Evolutionary conservation across 2,888 invertebrate species (phyloP), one percentile per base, ranked within the genome.

Genomic region (Aproaerema taeniolella): DNA sequence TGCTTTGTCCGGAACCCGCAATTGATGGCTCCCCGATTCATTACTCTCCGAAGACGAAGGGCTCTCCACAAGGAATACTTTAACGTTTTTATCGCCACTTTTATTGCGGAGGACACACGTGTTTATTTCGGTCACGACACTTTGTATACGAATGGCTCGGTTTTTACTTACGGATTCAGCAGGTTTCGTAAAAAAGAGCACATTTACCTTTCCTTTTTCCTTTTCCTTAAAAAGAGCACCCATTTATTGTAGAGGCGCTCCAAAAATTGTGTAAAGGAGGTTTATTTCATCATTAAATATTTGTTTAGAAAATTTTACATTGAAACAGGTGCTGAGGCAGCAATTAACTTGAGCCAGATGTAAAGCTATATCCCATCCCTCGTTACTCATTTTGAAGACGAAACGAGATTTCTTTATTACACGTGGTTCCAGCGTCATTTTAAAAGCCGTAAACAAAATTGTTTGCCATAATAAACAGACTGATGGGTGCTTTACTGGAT

Each of bases 11-110:
- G 47, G 58, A n/a, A 50, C 28, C 67, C 67, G 55, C 66, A 65
- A 72, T 73, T 67, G 71, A 72, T 72, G 67, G 57, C 67, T 60
- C 58, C 56, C 59, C 64, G 56, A 65, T 71, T 67, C 71, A 71
- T 73, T 73, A 71, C 66, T 61, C 66, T 61, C 55, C 50, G 34
- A 43, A 42, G 50, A 45, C 59, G 55, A 58, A 55, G 58, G 52
- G 51, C 58, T 53, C 59, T 55, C 56, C 55, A 52, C 46, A 52
- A 49, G 61, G 58, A 56, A 58, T 53, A 55, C 58, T 54, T 58
- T 60, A 47, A 58, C 49, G 58, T 51, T 67, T 72, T 64, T 71
- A 71, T 61, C 60, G 59, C 49, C 52, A 45, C 45, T 55, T 67
- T 67, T 68, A 68, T 67, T 38, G 31, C 32, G 38, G 16, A 35